Evolutionary conservation across 2,888 invertebrate genomes (phyloP).

Genomic region (Caenorhabditis zanzibari): DNA sequence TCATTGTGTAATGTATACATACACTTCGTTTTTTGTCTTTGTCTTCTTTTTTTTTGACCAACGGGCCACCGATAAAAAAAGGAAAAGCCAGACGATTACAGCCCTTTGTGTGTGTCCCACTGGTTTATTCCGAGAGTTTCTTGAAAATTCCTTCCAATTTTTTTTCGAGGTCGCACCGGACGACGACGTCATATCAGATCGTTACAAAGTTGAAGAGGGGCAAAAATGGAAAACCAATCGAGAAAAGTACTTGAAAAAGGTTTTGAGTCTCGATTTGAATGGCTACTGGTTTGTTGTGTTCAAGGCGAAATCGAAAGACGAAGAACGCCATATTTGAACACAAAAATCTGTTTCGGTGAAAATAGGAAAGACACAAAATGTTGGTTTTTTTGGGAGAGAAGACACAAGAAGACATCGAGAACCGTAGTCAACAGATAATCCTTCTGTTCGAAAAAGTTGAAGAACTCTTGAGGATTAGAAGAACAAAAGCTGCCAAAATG

Average conservation of each 20-base stretch:
- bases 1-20: conserved; percentile 34
- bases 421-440: conserved; percentile 26
- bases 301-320: conserved; percentile 29
- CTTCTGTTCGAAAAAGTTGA: conserved; percentile 35
- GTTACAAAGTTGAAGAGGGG: conserved; percentile 8
- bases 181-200: conserved; percentile 52
- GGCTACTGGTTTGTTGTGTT: conserved; percentile 60
- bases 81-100: conserved; percentile 36
- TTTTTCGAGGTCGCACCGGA: conserved; percentile 51
- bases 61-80: conserved; percentile 13
- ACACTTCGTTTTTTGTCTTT: conserved; percentile 31
- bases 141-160: conserved; percentile 26
- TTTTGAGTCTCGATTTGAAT: conserved; percentile 40
- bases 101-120: conserved; percentile 52
- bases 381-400: neutral
- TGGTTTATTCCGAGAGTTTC: conserved; percentile 7
- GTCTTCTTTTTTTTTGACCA: conserved; percentile 28
- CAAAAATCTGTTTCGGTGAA: conserved; percentile 38
- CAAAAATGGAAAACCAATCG: conserved; percentile 19
- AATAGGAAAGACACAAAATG: conserved; percentile 9
- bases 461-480: conserved; percentile 16
- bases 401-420: conserved; percentile 1
- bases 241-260: conserved; percentile 56
- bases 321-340: conserved; percentile 17
- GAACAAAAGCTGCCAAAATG: conserved; percentile 10